phyloP scores from a whole-genome alignment of 2,113 vertebrate species.

The Lepisosteus osseus region DNA sequence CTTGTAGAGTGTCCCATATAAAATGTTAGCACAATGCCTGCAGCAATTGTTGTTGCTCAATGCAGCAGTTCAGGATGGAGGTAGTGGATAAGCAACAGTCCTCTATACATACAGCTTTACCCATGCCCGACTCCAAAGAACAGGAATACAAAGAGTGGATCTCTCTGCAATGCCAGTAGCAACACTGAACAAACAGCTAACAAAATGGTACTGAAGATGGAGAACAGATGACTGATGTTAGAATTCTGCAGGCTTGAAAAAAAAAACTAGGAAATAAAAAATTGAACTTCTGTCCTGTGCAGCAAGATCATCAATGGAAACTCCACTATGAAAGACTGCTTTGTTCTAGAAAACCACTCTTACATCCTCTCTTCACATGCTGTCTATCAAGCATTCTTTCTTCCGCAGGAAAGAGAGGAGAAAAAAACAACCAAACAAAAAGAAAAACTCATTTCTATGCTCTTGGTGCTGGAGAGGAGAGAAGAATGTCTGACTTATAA shows the following conservation, averaged over 20 bases:
- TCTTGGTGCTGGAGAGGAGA: constrained; percentile 13
- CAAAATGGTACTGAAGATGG: no score
- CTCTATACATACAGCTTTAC: constrained; percentile 26
- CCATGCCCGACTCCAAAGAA: constrained; percentile 47
- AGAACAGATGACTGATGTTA: background rate
- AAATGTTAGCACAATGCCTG: background rate
- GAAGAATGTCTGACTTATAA: background rate
- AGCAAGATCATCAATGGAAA: constrained; percentile 31
- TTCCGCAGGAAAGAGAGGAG: constrained; percentile 16
- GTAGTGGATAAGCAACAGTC: background rate
- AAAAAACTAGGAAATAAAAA: constrained; percentile 35
- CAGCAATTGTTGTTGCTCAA: constrained; percentile 6
- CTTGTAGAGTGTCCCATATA: constrained; percentile 14
- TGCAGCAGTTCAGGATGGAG: constrained; percentile 4
- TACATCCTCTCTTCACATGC: constrained; percentile 1
- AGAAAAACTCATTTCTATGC: constrained; percentile 14
- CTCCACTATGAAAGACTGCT: constrained; percentile 33
- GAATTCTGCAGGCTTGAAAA: constrained; percentile 24
- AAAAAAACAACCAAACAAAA: constrained; percentile 25
- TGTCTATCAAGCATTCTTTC: constrained; percentile 6
- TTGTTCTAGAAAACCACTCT: constrained; percentile 23
- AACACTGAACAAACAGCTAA: background rate
- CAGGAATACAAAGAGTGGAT: constrained; percentile 63
- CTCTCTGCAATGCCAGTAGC: no score
- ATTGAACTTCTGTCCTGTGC: constrained; percentile 27